These are phyloP conservation scores for Tholera decimalis DNA, from an alignment of 2,888 invertebrate genomes.

Conservation along the genomic window DNA sequence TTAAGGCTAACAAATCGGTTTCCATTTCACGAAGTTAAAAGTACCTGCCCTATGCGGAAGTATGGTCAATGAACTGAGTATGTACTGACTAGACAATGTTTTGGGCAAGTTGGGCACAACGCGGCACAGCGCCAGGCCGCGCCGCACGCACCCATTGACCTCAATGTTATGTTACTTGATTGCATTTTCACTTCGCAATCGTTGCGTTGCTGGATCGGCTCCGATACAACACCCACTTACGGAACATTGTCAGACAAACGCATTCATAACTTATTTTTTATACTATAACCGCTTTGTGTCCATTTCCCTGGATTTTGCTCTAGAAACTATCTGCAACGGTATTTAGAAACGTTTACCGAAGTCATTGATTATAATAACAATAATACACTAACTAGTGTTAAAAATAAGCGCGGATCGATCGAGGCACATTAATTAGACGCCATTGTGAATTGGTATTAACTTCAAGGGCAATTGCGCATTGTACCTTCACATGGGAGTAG, in stretches of 20 bases:
- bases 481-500: conserved; percentile 53
- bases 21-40: conserved; percentile 41
- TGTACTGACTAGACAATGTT: conserved; percentile 60
- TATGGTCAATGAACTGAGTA: conserved; percentile 72
- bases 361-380: conserved; percentile 23
- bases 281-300: conserved; percentile 25
- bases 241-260: conserved; percentile 57
- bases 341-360: conserved; percentile 15
- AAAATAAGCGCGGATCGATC: conserved; percentile 61
- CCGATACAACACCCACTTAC: conserved; percentile 52
- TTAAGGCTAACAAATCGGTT: conserved; percentile 29
- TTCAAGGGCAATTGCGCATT: conserved; percentile 68
- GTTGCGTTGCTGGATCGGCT: conserved; percentile 64
- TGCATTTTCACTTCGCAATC: conserved; percentile 81
- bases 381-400: conserved; percentile 18
- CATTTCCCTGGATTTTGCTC: conserved; percentile 42
- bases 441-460: conserved; percentile 64
- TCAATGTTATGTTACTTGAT: conserved; percentile 76
- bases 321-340: conserved; percentile 31
- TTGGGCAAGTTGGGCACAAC: conserved; percentile 52
- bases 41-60: conserved; percentile 63
- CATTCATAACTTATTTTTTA: conserved; percentile 47
- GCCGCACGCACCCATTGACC: conserved; percentile 79
- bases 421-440: conserved; percentile 64
- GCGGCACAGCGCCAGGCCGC: conserved; percentile 28